Evolutionary conservation across 2,797 vertebrate species (phyloP).

Genomic region (Oryzias dopingdopingensis): DNA sequence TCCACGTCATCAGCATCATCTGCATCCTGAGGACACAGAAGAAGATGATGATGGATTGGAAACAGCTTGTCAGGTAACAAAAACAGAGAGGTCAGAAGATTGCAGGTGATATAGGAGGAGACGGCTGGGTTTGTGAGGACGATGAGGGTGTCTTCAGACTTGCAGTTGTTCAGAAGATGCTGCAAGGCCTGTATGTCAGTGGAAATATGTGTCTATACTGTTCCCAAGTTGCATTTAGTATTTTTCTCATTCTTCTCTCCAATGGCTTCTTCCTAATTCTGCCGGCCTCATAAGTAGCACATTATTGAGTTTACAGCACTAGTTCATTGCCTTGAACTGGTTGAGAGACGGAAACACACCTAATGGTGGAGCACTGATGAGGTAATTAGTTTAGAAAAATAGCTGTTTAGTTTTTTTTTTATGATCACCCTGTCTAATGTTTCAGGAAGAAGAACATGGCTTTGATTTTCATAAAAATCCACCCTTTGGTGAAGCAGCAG

Average conservation of each 20-base stretch:
- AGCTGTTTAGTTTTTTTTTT: constrained; percentile 30
- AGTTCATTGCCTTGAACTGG: constrained; percentile 56
- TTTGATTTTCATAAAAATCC: constrained; percentile 2
- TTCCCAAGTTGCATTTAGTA: constrained; percentile 10
- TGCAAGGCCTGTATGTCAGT: constrained; percentile 16
- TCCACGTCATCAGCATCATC: too few relatives aligned
- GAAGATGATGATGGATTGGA: too few relatives aligned
- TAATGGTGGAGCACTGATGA: constrained; percentile 46
- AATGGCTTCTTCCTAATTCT: constrained; percentile 45
- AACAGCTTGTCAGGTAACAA: too few relatives aligned
- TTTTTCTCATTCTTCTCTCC: constrained; percentile 28
- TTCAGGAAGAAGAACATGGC: constrained; percentile 32
- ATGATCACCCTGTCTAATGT: constrained; percentile 24
- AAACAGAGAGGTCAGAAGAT: too few relatives aligned
- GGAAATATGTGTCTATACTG: constrained; percentile 13
- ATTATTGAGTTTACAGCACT: constrained; percentile 60
- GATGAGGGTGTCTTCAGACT: too few relatives aligned
- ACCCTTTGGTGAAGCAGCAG: constrained; percentile 16
- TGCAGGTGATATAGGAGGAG: too few relatives aligned
- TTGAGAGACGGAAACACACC: constrained; percentile 49
- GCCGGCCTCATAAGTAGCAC: constrained; percentile 52
- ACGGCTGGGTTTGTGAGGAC: too few relatives aligned
- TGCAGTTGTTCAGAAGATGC: constrained; percentile 27
- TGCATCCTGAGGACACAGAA: too few relatives aligned
- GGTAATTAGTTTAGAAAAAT: constrained; percentile 58